Conservation (phyloP, 2,113 vertebrate species). For the Phoxinus phoxinus region DNA sequence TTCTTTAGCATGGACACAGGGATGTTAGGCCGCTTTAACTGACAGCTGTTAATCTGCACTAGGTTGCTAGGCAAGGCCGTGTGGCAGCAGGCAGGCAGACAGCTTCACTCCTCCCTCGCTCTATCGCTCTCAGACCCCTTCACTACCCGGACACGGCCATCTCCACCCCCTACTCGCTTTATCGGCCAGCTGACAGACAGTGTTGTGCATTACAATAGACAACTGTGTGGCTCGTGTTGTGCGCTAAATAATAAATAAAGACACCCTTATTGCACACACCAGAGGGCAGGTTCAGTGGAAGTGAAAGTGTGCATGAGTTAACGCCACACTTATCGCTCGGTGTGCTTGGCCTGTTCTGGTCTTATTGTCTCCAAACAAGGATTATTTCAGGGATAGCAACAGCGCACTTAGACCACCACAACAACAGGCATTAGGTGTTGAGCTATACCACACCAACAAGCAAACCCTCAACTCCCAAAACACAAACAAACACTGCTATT, state of each 20-base stretch:
- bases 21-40: neutral
- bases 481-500: neutral
- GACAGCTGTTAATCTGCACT: constrained; percentile 46
- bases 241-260: constrained; percentile 65
- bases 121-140: neutral
- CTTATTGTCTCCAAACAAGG: constrained; percentile 77
- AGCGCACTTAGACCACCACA: constrained; percentile 52
- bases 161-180: constrained; percentile 18
- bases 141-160: neutral
- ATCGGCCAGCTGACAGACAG: constrained; percentile 38
- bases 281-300: constrained; percentile 5
- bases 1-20: neutral
- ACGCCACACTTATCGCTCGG: constrained; percentile 65
- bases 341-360: constrained; percentile 65
- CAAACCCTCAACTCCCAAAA: constrained; percentile 15
- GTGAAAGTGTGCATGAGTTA: constrained; percentile 71
- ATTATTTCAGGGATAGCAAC: constrained; percentile 68
- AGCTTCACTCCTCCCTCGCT: constrained; percentile 5
- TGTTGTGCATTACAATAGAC: constrained; percentile 65
- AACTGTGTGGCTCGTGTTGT: constrained; percentile 56
- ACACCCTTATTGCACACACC: constrained; percentile 56
- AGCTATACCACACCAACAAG: constrained; percentile 47
- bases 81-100: constrained; percentile 48
- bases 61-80: constrained; percentile 49
- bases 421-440: constrained; percentile 60